Evolutionary conservation across 2,888 invertebrate species (phyloP), one percentile per base, ranked within the genome.

Genomic region (Drosophila atripex): DNA sequence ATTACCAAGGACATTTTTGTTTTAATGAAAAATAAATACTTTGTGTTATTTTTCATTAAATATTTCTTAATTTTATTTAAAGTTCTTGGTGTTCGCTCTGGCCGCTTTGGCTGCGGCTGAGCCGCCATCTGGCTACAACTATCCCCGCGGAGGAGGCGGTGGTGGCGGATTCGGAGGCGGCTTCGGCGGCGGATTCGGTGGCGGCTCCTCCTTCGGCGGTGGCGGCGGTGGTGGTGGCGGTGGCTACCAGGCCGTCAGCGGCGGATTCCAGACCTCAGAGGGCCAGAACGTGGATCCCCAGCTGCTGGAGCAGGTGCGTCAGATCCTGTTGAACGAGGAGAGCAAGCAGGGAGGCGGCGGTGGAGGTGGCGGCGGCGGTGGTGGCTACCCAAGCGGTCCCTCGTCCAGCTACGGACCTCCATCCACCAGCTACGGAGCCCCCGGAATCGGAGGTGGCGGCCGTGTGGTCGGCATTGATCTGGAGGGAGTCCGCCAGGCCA

Each of bases 1-100:
- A 28, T 28, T 9, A 2, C 9, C 9, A 28, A 28, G 9, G 3
- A 23, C 4, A 5, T 23, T 23, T 23, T 23, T 23, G 21, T 23
- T 23, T 21, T 3, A 21, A 21, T 21, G 21, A 3, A 23, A 23
- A 23, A 3, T 23, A 23, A 23, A 28, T 0, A 35, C 35, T n/a
- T 46, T 63, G 75, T 72, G 76, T 73, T 72, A 69, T 41, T 35
- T 16, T 14, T 43, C n/a, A n/a, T n/a, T 30, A 30, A 16, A 28
- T 47, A 41, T 16, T n/a, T 4, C 45, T 30, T 2, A n/a, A 8
- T 41, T 51, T 55, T 35, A 46, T 47, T 65, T 93, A 49, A 94
- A 96, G 97, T 96, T 96, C 93, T 94, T 96, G 93, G 95, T 96
- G 93, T 94, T 96, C 90, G 95, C 95, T 90, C 93, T 96, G 93